Conservation (phyloP, 2,888 invertebrate species). For the Orthonevra nobilis region DNA sequence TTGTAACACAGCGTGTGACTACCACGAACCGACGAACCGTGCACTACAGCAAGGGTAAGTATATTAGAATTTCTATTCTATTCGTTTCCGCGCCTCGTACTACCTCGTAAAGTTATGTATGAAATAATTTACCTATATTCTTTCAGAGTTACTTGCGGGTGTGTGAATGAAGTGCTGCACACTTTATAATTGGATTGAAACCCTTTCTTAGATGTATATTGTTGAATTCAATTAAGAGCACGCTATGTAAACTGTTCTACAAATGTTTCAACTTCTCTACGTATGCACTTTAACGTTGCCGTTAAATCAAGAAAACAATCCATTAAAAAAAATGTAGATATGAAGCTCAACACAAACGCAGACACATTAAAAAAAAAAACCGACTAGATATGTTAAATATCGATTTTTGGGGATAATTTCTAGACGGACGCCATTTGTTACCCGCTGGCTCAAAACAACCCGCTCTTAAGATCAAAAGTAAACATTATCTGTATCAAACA, state of each 20-base stretch:
- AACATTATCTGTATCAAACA: too few relatives aligned
- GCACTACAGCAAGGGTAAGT: conserved; percentile 19
- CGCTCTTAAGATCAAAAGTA: too few relatives aligned
- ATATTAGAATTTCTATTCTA: background rate
- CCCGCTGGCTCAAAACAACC: too few relatives aligned
- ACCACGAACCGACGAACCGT: conserved; percentile 30
- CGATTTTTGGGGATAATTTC: conserved; percentile 23
- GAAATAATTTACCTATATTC: too few relatives aligned
- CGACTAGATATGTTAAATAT: conserved; percentile 38
- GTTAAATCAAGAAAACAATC: background rate
- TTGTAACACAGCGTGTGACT: conserved; percentile 31
- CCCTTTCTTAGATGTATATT: conserved; percentile 13
- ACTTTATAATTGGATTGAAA: conserved; percentile 57
- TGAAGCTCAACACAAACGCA: background rate
- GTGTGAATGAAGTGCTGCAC: conserved; percentile 15
- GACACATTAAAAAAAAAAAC: background rate
- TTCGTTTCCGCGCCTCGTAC: conserved; percentile 42
- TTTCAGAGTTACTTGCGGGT: conserved; percentile 3
- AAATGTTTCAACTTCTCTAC: conserved; percentile 6
- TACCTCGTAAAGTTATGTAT: too few relatives aligned
- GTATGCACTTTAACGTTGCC: background rate
- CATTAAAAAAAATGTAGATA: background rate
- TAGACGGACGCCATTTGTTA: conserved; percentile 33
- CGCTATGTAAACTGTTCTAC: conserved; percentile 9
- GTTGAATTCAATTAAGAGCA: conserved; percentile 49